Percentiles rank a stretch among this genome's conserved stretches.
These are phyloP conservation scores for Drosophila busckii DNA, from an alignment of 1,140 invertebrate genomes.

Conservation along the genomic window DNA sequence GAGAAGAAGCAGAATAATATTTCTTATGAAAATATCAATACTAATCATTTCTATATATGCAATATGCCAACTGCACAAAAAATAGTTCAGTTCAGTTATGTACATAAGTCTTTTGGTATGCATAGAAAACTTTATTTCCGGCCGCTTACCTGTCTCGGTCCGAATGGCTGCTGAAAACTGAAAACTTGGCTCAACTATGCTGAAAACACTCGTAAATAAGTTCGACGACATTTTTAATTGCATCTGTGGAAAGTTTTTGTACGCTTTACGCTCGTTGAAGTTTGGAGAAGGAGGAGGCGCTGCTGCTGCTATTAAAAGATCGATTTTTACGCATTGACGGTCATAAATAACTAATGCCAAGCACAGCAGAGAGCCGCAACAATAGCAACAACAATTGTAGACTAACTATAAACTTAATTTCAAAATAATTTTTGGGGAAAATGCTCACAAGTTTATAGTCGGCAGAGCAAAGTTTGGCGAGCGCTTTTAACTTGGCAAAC, in stretches of 20 bases:
- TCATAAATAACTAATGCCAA: constrained; percentile 67
- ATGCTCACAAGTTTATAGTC: constrained; percentile 48
- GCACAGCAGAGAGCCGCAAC: constrained; percentile 12
- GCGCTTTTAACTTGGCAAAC: constrained; percentile 33
- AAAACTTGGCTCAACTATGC: constrained; percentile 55
- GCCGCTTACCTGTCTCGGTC: background rate
- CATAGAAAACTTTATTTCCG: background rate
- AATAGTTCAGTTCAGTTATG: too few species aligned
- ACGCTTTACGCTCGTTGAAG: background rate
- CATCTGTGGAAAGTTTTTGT: constrained; percentile 62
- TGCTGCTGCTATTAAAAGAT: constrained; percentile 44
- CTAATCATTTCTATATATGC: too few species aligned
- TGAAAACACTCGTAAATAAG: constrained; percentile 71
- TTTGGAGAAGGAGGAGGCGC: constrained; percentile 5
- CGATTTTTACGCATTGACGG: constrained; percentile 65
- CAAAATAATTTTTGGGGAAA: constrained; percentile 60
- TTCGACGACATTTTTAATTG: constrained; percentile 76
- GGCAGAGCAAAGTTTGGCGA: constrained; percentile 51
- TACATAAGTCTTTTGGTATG: too few species aligned
- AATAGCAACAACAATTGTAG: constrained; percentile 6
- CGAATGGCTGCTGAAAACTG: constrained; percentile 24
- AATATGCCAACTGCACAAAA: too few species aligned
- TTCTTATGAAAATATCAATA: too few species aligned
- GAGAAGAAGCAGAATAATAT: too few species aligned
- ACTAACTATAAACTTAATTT: constrained; percentile 61